Conservation (phyloP, 2,797 vertebrate genomes). For the Menidia menidia region DNA sequence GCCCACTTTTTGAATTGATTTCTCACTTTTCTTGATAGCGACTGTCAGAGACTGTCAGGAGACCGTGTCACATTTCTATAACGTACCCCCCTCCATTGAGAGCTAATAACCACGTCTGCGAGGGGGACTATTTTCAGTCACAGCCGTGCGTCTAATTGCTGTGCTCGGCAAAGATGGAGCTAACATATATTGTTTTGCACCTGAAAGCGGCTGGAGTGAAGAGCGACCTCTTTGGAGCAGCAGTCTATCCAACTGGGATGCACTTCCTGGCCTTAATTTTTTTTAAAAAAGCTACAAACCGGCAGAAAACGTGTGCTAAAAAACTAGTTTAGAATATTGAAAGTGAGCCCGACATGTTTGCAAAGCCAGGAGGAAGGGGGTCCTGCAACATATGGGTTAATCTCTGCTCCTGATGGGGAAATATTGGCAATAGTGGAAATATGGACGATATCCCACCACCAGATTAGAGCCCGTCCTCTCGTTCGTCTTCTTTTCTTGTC, state of each 20-base stretch:
- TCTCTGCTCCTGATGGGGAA: slow-evolving; percentile 45
- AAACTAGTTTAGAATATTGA: neutral
- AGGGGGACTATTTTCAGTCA: slow-evolving; percentile 39
- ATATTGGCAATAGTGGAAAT: no score
- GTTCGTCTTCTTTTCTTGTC: neutral
- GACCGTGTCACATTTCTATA: slow-evolving; percentile 40
- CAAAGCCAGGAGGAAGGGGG: neutral
- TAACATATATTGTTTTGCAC: slow-evolving; percentile 5
- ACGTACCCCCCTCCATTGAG: neutral
- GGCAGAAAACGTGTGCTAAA: no score
- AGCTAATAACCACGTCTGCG: slow-evolving; percentile 29
- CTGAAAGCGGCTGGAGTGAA: neutral
- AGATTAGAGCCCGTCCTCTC: neutral
- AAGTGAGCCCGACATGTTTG: neutral
- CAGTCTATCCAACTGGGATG: neutral
- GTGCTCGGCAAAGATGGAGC: slow-evolving; percentile 2
- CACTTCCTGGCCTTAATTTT: neutral
- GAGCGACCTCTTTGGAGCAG: neutral
- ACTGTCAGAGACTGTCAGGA: slow-evolving; percentile 45
- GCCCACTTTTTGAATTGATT: slow-evolving; percentile 14
- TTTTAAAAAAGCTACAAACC: neutral
- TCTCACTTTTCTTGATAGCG: slow-evolving; percentile 26
- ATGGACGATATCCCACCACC: slow-evolving; percentile 37
- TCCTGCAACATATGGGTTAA: neutral
- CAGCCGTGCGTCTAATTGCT: slow-evolving; percentile 18